Evolutionary conservation across 2,797 vertebrate species (phyloP).

Genomic region (Pseudochromis fuscus): DNA sequence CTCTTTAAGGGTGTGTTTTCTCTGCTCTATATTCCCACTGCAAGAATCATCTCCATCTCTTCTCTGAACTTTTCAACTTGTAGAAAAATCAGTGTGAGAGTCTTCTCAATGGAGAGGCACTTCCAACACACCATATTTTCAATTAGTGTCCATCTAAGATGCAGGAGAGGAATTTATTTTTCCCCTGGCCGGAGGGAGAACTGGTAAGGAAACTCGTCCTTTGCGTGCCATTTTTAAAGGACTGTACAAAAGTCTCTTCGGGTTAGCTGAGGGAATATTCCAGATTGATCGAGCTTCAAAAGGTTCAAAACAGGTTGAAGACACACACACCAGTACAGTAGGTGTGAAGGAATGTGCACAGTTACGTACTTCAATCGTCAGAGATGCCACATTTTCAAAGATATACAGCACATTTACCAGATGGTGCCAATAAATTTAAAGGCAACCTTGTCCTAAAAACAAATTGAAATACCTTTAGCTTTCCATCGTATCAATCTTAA

Average conservation of each 20-base stretch:
- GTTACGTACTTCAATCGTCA: constrained; percentile 30
- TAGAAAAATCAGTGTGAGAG: constrained; percentile 38
- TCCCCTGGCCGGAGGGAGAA: not conserved
- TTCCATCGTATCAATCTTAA: not conserved
- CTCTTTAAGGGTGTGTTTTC: constrained; percentile 64
- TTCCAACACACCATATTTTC: constrained; percentile 4
- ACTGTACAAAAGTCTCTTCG: constrained; percentile 2
- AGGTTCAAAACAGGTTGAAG: constrained; percentile 39
- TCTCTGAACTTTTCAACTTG: constrained; percentile 29
- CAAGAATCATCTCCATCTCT: constrained; percentile 49
- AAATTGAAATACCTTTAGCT: constrained; percentile 37
- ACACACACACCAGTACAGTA: constrained; percentile 15
- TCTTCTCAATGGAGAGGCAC: constrained; percentile 20
- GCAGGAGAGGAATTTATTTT: constrained; percentile 26
- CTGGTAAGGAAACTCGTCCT: not conserved
- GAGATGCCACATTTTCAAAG: constrained; percentile 25
- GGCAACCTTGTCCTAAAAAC: constrained; percentile 32
- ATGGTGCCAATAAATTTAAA: constrained; percentile 22
- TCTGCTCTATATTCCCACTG: constrained; percentile 47
- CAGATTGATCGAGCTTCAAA: not conserved
- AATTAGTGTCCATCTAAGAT: constrained; percentile 16
- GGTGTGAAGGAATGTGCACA: constrained; percentile 55
- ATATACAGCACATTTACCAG: constrained; percentile 42
- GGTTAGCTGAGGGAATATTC: not conserved
- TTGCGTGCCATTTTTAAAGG: constrained; percentile 10